A percentile compares a stretch with the other conserved stretches of the same genome.
These are phyloP conservation scores for Ageneiosus marmoratus DNA, from an alignment of 2,113 vertebrate genomes.

Conservation along the genomic window DNA sequence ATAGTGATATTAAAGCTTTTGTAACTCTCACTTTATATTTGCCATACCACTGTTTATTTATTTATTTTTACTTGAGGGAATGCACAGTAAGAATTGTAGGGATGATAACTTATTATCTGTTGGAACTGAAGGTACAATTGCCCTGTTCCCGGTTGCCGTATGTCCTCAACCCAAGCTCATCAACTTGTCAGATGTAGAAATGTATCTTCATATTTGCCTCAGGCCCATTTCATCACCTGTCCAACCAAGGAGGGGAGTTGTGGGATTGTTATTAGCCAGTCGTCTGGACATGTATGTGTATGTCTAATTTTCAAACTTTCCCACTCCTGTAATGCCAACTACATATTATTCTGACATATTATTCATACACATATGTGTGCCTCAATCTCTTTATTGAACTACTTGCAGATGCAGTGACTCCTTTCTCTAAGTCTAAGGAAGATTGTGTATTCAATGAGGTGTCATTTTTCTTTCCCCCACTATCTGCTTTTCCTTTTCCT, in stretches of 20 bases:
- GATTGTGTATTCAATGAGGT: constrained; percentile 64
- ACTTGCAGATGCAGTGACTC: constrained; percentile 35
- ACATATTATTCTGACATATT: neutral
- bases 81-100: constrained; percentile 31
- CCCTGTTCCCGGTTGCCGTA: constrained; percentile 55
- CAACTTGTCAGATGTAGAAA: constrained; percentile 78
- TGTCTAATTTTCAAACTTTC: neutral
- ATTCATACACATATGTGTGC: neutral
- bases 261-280: constrained; percentile 31
- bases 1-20: neutral
- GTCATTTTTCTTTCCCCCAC: constrained; percentile 58
- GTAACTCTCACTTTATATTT: constrained; percentile 24
- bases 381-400: neutral
- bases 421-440: constrained; percentile 62
- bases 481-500: constrained; percentile 56
- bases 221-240: constrained; percentile 45
- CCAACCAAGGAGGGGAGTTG: constrained; percentile 10
- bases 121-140: constrained; percentile 65
- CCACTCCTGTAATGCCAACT: neutral
- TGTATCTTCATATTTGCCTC: constrained; percentile 72
- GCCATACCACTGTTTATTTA: constrained; percentile 36
- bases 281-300: neutral
- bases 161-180: constrained; percentile 77
- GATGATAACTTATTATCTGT: constrained; percentile 60
- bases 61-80: neutral